phyloP scores from a whole-genome alignment of 2,113 vertebrate species.

The Sander lucioperca region DNA sequence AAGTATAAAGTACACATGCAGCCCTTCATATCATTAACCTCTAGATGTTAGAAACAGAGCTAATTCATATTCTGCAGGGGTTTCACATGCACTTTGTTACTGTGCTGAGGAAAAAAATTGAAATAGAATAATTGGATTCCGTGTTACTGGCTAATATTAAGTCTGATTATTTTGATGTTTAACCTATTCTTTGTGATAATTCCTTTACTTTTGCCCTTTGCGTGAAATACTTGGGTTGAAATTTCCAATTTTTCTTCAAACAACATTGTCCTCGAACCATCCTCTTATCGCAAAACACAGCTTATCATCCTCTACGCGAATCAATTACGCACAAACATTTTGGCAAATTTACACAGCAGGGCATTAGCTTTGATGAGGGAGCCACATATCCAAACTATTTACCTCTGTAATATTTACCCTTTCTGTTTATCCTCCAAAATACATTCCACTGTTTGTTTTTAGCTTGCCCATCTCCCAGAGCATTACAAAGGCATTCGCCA shows the following conservation, averaged over 20 bases:
- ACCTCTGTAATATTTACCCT: conserved; percentile 68
- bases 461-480: conserved; percentile 32
- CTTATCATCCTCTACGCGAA: conserved; percentile 66
- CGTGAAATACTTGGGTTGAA: conserved; percentile 56
- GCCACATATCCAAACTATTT: conserved; percentile 69
- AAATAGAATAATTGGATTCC: conserved; percentile 65
- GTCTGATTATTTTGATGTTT: conserved; percentile 60
- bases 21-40: conserved; percentile 73
- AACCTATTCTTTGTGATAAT: conserved; percentile 56
- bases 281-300: conserved; percentile 72
- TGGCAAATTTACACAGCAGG: conserved; percentile 73
- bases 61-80: conserved; percentile 73
- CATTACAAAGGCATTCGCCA: conserved; percentile 61
- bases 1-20: conserved; percentile 63
- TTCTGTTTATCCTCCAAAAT: conserved; percentile 70
- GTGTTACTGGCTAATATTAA: conserved; percentile 54
- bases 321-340: conserved; percentile 76
- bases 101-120: conserved; percentile 24
- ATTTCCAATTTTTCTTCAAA: conserved; percentile 63
- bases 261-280: conserved; percentile 65
- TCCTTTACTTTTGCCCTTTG: conserved; percentile 71
- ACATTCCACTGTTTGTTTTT: conserved; percentile 24
- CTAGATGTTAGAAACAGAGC: conserved; percentile 58
- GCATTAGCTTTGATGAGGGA: conserved; percentile 73
- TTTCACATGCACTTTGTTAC: conserved; percentile 61